These are phyloP conservation scores for Podarcis raffonei DNA, from an alignment of 2,113 vertebrate genomes.

Conservation along the genomic window DNA sequence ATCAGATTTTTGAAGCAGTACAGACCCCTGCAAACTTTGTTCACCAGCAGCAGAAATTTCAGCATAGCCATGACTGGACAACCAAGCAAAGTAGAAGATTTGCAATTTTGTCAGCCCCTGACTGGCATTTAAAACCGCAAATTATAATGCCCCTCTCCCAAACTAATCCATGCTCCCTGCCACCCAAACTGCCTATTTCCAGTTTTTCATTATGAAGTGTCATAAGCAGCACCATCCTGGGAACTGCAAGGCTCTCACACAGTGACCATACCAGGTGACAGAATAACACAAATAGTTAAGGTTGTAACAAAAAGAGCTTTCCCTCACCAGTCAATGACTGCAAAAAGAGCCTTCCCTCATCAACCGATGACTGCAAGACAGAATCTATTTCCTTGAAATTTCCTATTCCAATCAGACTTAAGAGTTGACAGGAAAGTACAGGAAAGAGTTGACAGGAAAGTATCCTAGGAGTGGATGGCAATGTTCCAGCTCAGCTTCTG, in stretches of 20 bases:
- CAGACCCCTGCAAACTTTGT: neutral
- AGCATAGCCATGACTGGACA: slow-evolving; percentile 68
- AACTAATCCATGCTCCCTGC: neutral
- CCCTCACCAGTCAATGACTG: slow-evolving; percentile 16
- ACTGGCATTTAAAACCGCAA: slow-evolving; percentile 61
- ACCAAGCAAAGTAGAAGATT: slow-evolving; percentile 69
- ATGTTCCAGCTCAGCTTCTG: neutral
- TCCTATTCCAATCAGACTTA: neutral
- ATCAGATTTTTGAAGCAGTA: neutral
- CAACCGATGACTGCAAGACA: slow-evolving; percentile 14
- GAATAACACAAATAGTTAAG: slow-evolving; percentile 29
- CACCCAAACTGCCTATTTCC: neutral
- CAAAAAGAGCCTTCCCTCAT: slow-evolving; percentile 21
- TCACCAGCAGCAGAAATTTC: slow-evolving; percentile 21
- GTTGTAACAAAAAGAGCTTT: slow-evolving; percentile 27
- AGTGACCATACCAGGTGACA: slow-evolving; percentile 13
- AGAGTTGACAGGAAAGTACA: neutral
- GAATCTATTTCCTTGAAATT: slow-evolving; percentile 37
- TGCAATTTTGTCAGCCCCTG: slow-evolving; percentile 60
- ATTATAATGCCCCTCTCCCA: slow-evolving; percentile 18
- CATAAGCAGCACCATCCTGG: neutral
- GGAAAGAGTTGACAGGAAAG: neutral
- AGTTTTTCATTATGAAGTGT: slow-evolving; percentile 13
- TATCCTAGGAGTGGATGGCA: neutral
- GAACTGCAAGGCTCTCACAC: neutral